Percentiles rank a stretch among this genome's conserved stretches.
Conservation (phyloP, 53 echinoderm and acorn worm species). For the Antedon mediterranea region DNA sequence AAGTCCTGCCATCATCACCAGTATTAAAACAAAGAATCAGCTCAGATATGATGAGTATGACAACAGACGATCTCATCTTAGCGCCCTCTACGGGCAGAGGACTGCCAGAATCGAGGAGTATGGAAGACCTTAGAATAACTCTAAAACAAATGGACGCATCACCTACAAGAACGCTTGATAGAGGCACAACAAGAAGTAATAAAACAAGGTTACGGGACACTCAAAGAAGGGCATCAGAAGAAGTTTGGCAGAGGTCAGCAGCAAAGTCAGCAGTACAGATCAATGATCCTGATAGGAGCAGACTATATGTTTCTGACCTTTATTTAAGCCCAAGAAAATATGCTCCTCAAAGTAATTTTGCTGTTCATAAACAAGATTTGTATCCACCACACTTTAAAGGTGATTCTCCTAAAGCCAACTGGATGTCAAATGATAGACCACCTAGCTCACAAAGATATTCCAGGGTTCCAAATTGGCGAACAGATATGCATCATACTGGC, state of each 20-base stretch:
- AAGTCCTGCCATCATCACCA: not conserved
- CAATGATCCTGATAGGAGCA: not conserved
- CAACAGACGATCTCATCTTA: slow-evolving; percentile 69
- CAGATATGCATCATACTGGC: not conserved
- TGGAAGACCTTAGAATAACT: not conserved
- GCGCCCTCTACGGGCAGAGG: slow-evolving; percentile 57
- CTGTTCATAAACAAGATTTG: not conserved
- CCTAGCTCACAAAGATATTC: not conserved
- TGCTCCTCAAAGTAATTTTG: too few species aligned
- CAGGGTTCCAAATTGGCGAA: not conserved
- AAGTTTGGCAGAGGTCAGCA: not conserved
- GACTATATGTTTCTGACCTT: not conserved
- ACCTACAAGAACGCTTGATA: not conserved
- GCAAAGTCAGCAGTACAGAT: not conserved
- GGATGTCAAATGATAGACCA: not conserved
- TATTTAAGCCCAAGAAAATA: not conserved
- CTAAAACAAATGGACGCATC: not conserved
- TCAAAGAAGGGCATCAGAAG: not conserved
- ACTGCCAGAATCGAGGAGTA: not conserved
- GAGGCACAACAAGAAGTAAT: not conserved
- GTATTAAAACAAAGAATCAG: not conserved
- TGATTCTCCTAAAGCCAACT: not conserved
- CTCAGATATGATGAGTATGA: slow-evolving; percentile 25
- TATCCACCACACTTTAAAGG: not conserved
- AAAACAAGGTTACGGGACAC: not conserved